These are phyloP conservation scores for Gryllus bimaculatus DNA, from an alignment of 1,140 invertebrate genomes.

Conservation along the genomic window DNA sequence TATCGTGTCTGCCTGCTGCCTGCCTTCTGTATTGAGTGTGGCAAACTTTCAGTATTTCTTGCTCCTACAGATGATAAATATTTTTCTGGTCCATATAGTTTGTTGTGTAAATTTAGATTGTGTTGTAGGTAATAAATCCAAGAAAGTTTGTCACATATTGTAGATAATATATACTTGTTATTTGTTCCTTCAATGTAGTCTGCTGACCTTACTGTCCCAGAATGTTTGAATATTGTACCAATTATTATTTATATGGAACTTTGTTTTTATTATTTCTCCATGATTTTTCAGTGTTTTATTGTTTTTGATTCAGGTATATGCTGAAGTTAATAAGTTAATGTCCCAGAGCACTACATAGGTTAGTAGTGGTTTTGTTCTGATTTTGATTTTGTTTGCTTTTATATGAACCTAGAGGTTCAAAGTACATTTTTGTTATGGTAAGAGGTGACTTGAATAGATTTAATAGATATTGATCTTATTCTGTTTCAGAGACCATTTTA, in stretches of 20 bases:
- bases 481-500: background rate
- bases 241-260: slow-evolving; percentile 1
- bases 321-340: background rate
- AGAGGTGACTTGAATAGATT: background rate
- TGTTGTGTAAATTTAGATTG: too few species aligned
- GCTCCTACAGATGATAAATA: too few species aligned
- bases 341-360: background rate
- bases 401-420: background rate
- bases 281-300: background rate
- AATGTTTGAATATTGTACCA: background rate
- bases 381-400: background rate
- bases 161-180: background rate
- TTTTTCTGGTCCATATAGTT: too few species aligned
- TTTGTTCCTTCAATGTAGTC: background rate
- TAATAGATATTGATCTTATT: background rate
- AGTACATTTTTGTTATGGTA: too few species aligned
- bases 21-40: background rate
- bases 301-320: background rate
- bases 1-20: background rate
- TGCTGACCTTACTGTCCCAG: background rate
- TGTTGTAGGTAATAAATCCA: background rate
- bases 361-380: background rate
- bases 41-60: background rate
- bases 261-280: background rate
- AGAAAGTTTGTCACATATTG: background rate